Evolutionary conservation across 2,888 invertebrate genomes (phyloP).

Genomic region (Spilosoma lubricipeda): DNA sequence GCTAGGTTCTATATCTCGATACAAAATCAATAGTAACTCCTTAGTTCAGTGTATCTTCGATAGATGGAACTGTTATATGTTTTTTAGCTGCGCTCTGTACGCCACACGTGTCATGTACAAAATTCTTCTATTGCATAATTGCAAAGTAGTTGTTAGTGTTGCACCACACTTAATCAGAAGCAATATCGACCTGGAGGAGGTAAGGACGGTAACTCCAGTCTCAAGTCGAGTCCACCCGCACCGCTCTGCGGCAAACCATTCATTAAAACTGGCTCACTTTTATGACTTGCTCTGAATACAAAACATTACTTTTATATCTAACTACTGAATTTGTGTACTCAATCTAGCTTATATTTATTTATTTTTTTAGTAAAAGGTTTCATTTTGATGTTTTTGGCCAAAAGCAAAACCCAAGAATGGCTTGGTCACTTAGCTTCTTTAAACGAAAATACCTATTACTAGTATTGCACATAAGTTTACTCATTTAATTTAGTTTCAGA

Average conservation of each 20-base stretch:
- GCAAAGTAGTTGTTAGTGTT: neutral
- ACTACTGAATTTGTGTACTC: conserved; percentile 9
- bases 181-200: neutral
- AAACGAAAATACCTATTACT: neutral
- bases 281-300: conserved; percentile 4
- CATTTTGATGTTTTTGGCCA: neutral
- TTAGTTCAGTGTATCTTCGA: too few relatives aligned
- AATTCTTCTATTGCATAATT: neutral
- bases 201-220: neutral
- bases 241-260: conserved; percentile 18
- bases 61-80: too few relatives aligned
- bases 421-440: neutral
- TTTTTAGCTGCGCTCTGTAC: too few relatives aligned
- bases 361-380: neutral
- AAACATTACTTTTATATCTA: conserved; percentile 14
- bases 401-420: neutral
- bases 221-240: neutral
- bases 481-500: neutral
- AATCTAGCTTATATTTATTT: neutral
- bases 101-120: neutral
- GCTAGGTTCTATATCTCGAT: too few relatives aligned
- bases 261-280: conserved; percentile 19
- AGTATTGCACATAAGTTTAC: too few relatives aligned
- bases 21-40: too few relatives aligned
- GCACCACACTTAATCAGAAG: neutral